Base-by-base conservation (phyloP, 2,113 vertebrate genomes). In the Dipodomys spectabilis region DNA sequence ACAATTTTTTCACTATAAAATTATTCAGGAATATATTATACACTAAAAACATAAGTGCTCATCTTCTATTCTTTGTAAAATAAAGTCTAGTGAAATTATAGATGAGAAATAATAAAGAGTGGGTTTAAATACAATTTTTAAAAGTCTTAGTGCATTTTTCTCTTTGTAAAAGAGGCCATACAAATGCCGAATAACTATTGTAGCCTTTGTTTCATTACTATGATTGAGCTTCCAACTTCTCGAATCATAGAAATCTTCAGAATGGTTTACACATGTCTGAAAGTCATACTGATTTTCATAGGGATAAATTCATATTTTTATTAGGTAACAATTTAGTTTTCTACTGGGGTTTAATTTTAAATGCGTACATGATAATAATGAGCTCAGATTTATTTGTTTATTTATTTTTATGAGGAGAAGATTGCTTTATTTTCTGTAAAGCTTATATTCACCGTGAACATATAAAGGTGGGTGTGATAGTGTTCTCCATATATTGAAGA, bases 51-150 rank as follows among this genome's bases (percentile, higher is more conserved):
- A 9, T 92, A 23, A 10, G 78, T 49, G 75, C 60, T 86, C 7
- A 73, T 72, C 6, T 39, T 93, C 82, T 78, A 67, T 73, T 92
- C 45, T 49, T 75, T 67, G 39, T 49, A 35, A 94, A 92, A 82
- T 90, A 80, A 57, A 60, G 3, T 90, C 27, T 68, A 91, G 57
- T 73, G 44, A 95, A 49, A 81, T 45, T 79, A 72, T 39, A 86
- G 71, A 86, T 9, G 74, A 18, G 85, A 75, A 77, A 86, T 82
- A 60, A 44, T 28, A 83, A 73, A 91, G 35, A 6, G 27, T 95
- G 23, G 53, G 84, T 93, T 71, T 68, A 91, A 39, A 28, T 19
- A 32, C 71, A 20, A 62, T 79, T 85, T 62, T 32, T 45, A 27
- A 25, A 72, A 45, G 23, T 3, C 2, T 30, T 44, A 22, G 11